Evolutionary conservation across 2,888 invertebrate species (phyloP), one percentile per base, ranked within the genome.

Genomic region (Phytoseiulus persimilis): DNA sequence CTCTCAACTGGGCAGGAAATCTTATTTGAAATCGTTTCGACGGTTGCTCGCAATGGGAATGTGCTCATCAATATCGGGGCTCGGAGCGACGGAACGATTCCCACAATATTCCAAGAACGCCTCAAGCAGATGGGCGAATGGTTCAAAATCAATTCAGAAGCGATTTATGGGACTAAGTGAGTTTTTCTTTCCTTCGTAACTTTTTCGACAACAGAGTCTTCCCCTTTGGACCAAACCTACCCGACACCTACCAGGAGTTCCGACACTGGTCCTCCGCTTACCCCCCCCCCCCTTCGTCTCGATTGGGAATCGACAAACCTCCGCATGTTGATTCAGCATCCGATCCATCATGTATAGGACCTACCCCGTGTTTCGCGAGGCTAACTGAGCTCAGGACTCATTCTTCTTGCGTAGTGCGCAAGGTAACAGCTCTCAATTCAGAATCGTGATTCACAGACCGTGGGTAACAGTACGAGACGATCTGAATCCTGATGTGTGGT

Each of bases 41-140:
- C 83, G 31, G 83, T 83, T 2, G 83, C 83, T 91, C 93, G 93
- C 91, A 93, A 93, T 33, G 93, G 93, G 0, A 93, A 93, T 91
- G 90, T 93, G n/a, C 91, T 93, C 90, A 92, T 93, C 90, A 93
- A 93, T 91, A 92, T 93, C 90, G 93, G 93, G 14, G 93, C 93
- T 0, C 93, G 93, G 0, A 92, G 92, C 83, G 93, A 93, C 90
- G 93, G 93, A 0, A 91, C 91, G 11, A 93, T 93, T 28, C 90
- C 91, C 18, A 93, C 93, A 0, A 92, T 93, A 32, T 93, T 93
- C 91, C 92, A 93, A 91, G 93, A 93, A 90, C 91, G 93, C 84
- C 92, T 83, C 28, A 91, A 92, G 14, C 92, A 92, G 90, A 90
- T 93, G 90, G 93, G 93, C 6, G 65, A 90, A 2, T 93, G 93